A percentile compares a stretch with the other conserved stretches of the same genome.
Conservation (phyloP, 1,140 invertebrate genomes). For the Cotesia glomerata region DNA sequence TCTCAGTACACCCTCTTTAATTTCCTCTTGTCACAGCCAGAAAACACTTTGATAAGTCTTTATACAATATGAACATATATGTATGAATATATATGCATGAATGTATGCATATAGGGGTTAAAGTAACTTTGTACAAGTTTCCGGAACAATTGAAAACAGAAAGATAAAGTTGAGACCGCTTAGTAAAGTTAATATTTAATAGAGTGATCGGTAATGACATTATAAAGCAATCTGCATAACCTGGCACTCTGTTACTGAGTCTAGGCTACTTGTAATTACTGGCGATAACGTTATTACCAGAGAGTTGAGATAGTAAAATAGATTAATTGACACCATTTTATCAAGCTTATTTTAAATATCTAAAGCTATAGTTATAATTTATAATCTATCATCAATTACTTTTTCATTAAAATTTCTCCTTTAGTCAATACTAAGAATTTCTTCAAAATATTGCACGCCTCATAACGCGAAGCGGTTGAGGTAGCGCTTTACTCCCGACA, state of each 20-base stretch:
- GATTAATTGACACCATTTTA: neutral
- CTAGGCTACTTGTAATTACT: slow-evolving; percentile 52
- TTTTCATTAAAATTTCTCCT: too few species aligned
- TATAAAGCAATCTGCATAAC: slow-evolving; percentile 65
- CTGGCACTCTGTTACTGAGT: slow-evolving; percentile 50
- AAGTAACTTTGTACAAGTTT: slow-evolving; percentile 32
- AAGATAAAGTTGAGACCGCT: neutral
- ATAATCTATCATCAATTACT: too few species aligned
- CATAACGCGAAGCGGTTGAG: too few species aligned
- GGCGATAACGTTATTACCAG: slow-evolving; percentile 56
- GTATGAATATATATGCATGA: neutral
- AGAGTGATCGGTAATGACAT: slow-evolving; percentile 62
- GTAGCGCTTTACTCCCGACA: too few species aligned
- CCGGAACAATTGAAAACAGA: neutral
- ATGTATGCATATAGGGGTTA: slow-evolving; percentile 12
- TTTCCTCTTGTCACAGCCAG: slow-evolving; percentile 54
- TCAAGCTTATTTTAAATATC: slow-evolving; percentile 8
- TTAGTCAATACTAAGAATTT: too few species aligned
- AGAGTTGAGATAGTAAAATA: slow-evolving; percentile 38
- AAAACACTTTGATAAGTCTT: slow-evolving; percentile 12
- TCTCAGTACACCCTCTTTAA: slow-evolving; percentile 36
- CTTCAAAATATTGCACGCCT: too few species aligned
- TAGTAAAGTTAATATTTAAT: slow-evolving; percentile 44
- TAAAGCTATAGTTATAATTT: neutral
- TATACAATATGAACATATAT: neutral